Percentiles rank a stretch among this genome's conserved stretches.
Evolutionary conservation across 2,113 vertebrate genomes (phyloP).

Genomic region (Gallinago jamesoni): DNA sequence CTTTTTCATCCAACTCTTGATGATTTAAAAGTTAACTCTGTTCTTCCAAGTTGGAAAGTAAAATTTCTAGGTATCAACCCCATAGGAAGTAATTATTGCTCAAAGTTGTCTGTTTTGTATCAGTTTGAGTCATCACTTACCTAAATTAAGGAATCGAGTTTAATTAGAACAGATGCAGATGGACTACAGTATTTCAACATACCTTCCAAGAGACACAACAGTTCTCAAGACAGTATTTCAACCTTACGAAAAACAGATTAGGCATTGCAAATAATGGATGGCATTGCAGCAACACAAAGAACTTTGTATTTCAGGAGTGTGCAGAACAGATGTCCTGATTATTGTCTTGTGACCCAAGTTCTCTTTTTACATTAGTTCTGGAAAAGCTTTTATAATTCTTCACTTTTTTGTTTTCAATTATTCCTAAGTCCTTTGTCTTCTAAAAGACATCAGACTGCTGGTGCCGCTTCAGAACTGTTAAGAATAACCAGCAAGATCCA

Average conservation of each 20-base stretch:
- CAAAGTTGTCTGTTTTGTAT: not conserved
- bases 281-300: not conserved
- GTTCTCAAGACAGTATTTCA: not conserved
- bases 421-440: not conserved
- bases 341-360: not conserved
- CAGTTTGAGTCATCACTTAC: not conserved
- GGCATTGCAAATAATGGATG: not conserved
- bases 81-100: not conserved
- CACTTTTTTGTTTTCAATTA: not conserved
- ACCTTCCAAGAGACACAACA: not conserved
- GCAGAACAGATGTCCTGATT: not conserved
- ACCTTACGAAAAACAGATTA: not conserved
- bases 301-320: rapidly evolving
- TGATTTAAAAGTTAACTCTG: not conserved
- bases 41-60: not conserved
- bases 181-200: not conserved
- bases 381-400: not conserved
- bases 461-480: not conserved
- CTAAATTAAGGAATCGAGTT: not conserved
- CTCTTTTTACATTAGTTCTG: not conserved
- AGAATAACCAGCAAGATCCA: not conserved
- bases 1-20: not conserved
- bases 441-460: not conserved
- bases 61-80: not conserved
- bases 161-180: not conserved